Conservation (phyloP, 2,113 vertebrate species). For the Megaleporinus macrocephalus region DNA sequence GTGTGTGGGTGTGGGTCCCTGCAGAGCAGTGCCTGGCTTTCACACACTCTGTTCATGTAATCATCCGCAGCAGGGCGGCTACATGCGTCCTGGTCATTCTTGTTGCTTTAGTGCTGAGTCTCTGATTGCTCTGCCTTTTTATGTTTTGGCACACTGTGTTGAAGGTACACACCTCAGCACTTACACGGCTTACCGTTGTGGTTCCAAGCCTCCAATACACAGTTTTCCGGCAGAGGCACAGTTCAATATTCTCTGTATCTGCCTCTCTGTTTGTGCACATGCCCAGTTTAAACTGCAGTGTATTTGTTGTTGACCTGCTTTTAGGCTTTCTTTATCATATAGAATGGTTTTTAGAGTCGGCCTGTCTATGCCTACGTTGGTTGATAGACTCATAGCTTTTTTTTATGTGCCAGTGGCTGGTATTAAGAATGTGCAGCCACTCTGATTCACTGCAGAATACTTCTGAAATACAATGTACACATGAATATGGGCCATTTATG, state of each 20-base stretch:
- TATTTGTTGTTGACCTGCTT: too few relatives aligned
- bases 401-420: too few relatives aligned
- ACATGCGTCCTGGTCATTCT: not conserved
- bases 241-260: conserved; percentile 24
- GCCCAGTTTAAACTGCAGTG: not conserved
- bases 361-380: not conserved
- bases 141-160: not conserved
- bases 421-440: too few relatives aligned
- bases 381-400: not conserved
- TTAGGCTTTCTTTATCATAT: too few relatives aligned
- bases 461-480: too few relatives aligned
- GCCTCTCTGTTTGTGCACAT: not conserved
- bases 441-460: not conserved
- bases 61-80: conserved; percentile 6
- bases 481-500: too few relatives aligned
- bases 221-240: not conserved
- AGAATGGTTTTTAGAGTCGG: too few relatives aligned
- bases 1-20: conserved; percentile 10
- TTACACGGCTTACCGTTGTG: not conserved
- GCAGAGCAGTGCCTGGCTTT: not conserved
- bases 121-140: not conserved
- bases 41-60: conserved; percentile 9
- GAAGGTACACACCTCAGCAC: conserved; percentile 11
- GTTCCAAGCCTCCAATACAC: not conserved
- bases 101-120: not conserved